Conservation (phyloP, 2,797 vertebrate genomes). For the Periparus ater region DNA sequence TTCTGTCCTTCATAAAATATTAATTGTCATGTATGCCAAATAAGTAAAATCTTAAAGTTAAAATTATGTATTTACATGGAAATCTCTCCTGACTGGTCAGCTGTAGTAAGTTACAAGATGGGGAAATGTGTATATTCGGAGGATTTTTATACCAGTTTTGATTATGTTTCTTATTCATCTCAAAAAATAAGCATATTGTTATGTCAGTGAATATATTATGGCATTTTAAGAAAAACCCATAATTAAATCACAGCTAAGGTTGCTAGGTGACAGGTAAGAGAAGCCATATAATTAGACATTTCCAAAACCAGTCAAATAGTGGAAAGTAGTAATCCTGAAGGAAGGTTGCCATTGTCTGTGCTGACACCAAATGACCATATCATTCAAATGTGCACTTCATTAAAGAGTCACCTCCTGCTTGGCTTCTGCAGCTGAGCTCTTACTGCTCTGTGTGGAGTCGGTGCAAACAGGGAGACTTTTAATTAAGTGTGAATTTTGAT, state of each 20-base stretch:
- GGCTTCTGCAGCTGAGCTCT: background rate
- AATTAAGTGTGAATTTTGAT: conserved; percentile 28
- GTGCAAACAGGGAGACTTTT: background rate
- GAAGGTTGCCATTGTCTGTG: conserved; percentile 1
- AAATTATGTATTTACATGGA: background rate
- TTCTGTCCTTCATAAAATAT: background rate
- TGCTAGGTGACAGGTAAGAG: conserved; percentile 41
- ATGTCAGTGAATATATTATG: background rate
- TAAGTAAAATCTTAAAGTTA: background rate
- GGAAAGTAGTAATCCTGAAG: conserved; percentile 1
- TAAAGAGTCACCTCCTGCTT: background rate
- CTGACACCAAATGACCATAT: conserved; percentile 35
- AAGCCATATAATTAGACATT: conserved; percentile 23
- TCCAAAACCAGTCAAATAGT: background rate
- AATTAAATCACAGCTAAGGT: conserved; percentile 23
- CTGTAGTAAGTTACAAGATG: background rate
- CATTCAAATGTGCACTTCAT: conserved; percentile 19
- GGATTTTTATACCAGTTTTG: background rate
- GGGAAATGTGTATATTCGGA: background rate
- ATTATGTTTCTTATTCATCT: background rate
- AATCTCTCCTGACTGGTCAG: background rate
- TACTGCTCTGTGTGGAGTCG: background rate
- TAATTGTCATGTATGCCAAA: background rate
- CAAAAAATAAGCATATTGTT: background rate
- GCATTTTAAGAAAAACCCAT: background rate